These are phyloP conservation scores for Meandrusa payeni DNA, from an alignment of 2,888 invertebrate genomes.

Conservation along the genomic window DNA sequence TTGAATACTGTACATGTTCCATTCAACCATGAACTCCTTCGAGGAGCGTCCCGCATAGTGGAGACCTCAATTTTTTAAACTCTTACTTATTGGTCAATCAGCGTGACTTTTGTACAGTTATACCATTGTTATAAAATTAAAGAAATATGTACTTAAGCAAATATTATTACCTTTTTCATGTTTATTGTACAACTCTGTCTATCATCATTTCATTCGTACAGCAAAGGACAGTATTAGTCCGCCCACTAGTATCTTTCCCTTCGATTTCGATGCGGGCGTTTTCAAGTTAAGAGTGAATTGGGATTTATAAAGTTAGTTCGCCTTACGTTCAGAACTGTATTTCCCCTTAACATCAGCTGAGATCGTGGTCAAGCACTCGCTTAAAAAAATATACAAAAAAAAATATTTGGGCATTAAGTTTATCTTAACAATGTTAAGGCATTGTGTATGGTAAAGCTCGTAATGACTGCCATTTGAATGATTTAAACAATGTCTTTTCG, in stretches of 20 bases:
- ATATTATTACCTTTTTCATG: conserved; percentile 1
- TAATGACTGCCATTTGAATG: conserved; percentile 53
- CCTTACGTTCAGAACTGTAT: too few relatives aligned
- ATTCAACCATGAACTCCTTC: conserved; percentile 79
- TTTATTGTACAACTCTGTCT: neutral
- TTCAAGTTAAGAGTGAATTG: too few relatives aligned
- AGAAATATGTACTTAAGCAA: conserved; percentile 8
- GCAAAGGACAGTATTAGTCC: too few relatives aligned
- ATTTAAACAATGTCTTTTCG: conserved; percentile 17
- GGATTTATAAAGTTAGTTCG: too few relatives aligned
- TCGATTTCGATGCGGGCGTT: too few relatives aligned
- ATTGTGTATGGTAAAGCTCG: conserved; percentile 56
- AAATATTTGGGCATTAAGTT: conserved; percentile 50
- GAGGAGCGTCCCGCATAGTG: conserved; percentile 72
- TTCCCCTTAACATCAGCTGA: too few relatives aligned
- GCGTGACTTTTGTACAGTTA: conserved; percentile 70
- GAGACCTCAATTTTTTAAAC: conserved; percentile 78
- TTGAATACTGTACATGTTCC: conserved; percentile 68
- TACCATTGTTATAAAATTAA: conserved; percentile 45
- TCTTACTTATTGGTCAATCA: conserved; percentile 77
- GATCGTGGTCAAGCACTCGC: too few relatives aligned
- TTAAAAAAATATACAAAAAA: too few relatives aligned
- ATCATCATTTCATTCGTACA: neutral
- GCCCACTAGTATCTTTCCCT: too few relatives aligned
- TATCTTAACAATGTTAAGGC: conserved; percentile 69